These are phyloP conservation scores for Crotalus helleri DNA, from an alignment of 2,113 vertebrate species.

Conservation along the genomic window DNA sequence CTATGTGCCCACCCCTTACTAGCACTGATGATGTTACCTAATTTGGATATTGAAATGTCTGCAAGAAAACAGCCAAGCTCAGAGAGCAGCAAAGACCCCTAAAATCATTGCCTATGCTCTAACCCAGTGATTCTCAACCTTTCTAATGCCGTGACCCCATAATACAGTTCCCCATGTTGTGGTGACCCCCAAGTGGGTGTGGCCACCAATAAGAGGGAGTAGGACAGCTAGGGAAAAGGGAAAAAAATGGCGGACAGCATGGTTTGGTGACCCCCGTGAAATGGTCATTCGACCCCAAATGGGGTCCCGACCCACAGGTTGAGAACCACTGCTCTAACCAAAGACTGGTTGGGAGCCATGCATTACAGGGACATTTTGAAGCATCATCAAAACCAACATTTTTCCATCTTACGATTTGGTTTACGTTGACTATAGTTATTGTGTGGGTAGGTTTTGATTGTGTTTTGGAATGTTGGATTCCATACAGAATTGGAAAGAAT, in stretches of 20 bases:
- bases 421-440: slow-evolving; percentile 19
- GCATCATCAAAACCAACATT: neutral
- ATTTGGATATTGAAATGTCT: neutral
- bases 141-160: no score
- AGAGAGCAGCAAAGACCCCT: neutral
- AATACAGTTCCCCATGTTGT: no score
- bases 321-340: neutral
- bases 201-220: no score
- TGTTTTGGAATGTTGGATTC: neutral
- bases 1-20: neutral
- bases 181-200: no score
- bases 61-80: neutral
- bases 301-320: no score
- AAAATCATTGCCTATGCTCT: neutral
- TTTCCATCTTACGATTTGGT: neutral
- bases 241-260: no score
- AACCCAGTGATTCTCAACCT: neutral
- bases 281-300: no score
- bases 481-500: slow-evolving; percentile 16
- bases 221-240: no score
- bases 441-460: neutral
- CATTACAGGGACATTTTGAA: neutral
- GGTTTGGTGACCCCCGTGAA: no score
- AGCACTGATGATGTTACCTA: neutral
- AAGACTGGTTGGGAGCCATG: neutral